These are phyloP conservation scores for Aegithalos caudatus DNA, from an alignment of 2,113 vertebrate genomes.

Conservation along the genomic window DNA sequence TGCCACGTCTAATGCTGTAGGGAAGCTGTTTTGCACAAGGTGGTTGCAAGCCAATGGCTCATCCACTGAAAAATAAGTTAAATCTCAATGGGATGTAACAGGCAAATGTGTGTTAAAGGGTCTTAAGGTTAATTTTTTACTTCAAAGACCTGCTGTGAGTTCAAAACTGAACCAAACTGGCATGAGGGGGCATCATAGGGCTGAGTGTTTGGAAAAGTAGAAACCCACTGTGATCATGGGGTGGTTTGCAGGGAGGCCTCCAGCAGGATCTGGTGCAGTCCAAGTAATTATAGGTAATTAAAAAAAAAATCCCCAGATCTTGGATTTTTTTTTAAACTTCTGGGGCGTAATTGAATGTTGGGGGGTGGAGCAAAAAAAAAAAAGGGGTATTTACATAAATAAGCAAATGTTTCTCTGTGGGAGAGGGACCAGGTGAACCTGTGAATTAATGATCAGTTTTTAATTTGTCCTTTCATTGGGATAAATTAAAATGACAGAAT, in stretches of 20 bases:
- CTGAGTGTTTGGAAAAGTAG: background rate
- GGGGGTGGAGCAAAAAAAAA: background rate
- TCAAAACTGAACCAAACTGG: background rate
- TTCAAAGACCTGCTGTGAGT: background rate
- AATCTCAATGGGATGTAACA: background rate
- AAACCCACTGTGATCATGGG: background rate
- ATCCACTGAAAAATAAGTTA: background rate
- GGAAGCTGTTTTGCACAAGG: background rate
- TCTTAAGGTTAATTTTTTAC: background rate
- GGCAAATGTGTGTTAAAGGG: background rate
- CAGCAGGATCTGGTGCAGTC: background rate
- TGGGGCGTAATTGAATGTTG: background rate
- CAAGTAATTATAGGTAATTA: background rate
- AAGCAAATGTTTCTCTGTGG: background rate
- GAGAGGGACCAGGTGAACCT: background rate
- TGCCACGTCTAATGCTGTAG: background rate
- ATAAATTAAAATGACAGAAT: slow-evolving; percentile 49
- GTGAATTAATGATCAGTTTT: slow-evolving; percentile 44
- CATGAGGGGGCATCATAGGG: background rate
- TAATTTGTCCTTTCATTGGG: slow-evolving; percentile 46
- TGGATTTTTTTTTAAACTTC: background rate
- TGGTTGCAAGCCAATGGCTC: background rate
- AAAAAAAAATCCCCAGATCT: background rate
- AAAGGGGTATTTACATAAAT: background rate
- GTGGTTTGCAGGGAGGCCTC: background rate